Evolutionary conservation across 2,888 invertebrate species (phyloP), one percentile per base, ranked within the genome.

Genomic region (Andrena flavipes): DNA sequence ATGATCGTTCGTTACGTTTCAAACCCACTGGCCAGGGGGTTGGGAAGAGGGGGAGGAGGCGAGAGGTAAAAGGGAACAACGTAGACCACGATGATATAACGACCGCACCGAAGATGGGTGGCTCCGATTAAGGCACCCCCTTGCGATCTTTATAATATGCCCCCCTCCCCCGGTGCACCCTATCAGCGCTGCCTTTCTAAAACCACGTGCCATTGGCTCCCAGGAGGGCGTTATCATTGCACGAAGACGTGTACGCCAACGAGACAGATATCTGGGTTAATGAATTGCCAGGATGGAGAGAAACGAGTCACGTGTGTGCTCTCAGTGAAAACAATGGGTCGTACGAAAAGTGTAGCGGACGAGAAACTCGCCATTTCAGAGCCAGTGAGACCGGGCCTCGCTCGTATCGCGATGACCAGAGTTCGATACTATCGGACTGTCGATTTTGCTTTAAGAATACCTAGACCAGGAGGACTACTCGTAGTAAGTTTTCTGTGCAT

Each of bases 231-330:
- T 70, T 73, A 75, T 56, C 71, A 35, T 74, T 56, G 49, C 54
- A n/a, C 56, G 76, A 73, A 76, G 60, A 76, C 70, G 84, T 81
- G 72, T 42, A 48, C 62, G 54, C 26, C 60, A 29, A 62, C 33
- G 65, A 59, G 70, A 54, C 81, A 82, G 78, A 82, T 84, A 88
- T 85, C 81, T 83, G 82, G 85, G 84, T 88, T 87, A 84, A 88
- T 87, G 82, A 88, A 87, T 87, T 86, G 81, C 79, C 72, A 59
- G 72, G 42, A 62, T 54, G 56, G 77, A 64, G 77, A 65, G 77
- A 77, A 80, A 84, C 70, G 79, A 65, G 79, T 68, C 69, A 69
- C 63, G 69, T 69, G 51, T 71, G 65, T 42, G 20, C 64, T 51
- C 69, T 69, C 62, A 6, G 30, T 29, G 56, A 49, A 30, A 29